Evolutionary conservation across 2,797 vertebrate genomes (phyloP).

Genomic region (Gymnothorax reevesii): DNA sequence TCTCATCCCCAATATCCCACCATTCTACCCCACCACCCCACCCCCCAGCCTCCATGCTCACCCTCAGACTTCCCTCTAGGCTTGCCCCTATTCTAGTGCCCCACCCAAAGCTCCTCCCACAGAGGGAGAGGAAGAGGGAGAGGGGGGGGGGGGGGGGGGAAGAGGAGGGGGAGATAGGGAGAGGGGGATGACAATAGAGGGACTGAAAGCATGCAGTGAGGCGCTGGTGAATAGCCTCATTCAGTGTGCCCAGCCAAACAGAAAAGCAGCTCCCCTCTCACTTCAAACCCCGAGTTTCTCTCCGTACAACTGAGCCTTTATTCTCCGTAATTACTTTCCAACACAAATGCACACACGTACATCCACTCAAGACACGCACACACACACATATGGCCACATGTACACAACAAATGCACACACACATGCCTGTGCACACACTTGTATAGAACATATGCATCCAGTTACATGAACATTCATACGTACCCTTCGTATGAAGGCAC

Average conservation of each 20-base stretch:
- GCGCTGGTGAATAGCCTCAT: conserved; percentile 82
- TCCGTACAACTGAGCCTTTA: conserved; percentile 83
- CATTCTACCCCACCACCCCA: conserved; percentile 15
- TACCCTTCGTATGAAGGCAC: conserved; percentile 10
- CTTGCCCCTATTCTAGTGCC: conserved; percentile 33
- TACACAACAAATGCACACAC: not conserved
- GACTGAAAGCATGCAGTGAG: conserved; percentile 73
- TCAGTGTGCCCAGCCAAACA: conserved; percentile 90
- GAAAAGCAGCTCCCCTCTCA: conserved; percentile 86
- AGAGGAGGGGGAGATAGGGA: conserved; percentile 56
- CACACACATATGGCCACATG: not conserved
- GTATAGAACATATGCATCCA: conserved; percentile 6
- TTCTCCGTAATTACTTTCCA: conserved; percentile 78
- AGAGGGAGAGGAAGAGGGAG: conserved; percentile 22
- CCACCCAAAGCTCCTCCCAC: conserved; percentile 43
- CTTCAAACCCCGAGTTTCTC: conserved; percentile 80
- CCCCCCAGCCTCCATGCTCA: conserved; percentile 38
- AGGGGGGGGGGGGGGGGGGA: conserved; percentile 50
- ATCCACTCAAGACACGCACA: conserved; percentile 26
- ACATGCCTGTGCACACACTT: conserved; percentile 23
- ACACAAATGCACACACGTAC: conserved; percentile 51
- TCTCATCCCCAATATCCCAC: conserved; percentile 20
- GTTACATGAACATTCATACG: conserved; percentile 19
- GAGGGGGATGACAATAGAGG: conserved; percentile 76
- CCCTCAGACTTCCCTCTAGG: conserved; percentile 46